Evolutionary conservation across 2,888 invertebrate genomes (phyloP), one percentile per base, ranked within the genome.

Genomic region (Heteromyza rotundicornis): DNA sequence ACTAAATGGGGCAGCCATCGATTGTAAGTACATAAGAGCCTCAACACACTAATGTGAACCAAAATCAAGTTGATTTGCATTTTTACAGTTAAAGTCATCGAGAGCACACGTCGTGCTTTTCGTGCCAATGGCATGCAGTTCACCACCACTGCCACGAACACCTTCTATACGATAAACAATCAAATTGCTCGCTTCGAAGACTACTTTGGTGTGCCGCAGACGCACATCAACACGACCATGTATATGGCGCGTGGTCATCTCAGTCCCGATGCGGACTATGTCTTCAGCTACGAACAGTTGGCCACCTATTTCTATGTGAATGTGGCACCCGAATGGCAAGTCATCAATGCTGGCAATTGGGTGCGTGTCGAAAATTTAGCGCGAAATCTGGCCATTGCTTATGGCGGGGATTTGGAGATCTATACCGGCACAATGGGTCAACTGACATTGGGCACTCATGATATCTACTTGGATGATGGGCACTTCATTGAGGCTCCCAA

Each of bases 241-340:
- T 85, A 74, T 71, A 67, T 86, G 59, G 76, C 85, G 1, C 75
- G 85, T 44, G 86, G 86, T 2, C 87, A 87, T 70, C 74, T 86
- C 55, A 76, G 86, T 2, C 86, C 86, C 7, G 84, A 84, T 72
- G 85, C 83, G 2, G 87, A 87, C 76, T 86, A 85, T 72, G 72
- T 85, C 47, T 82, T 84, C 63, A 79, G 81, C 5, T 79, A 83
- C 57, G 82, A 83, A 66, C 85, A 86, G 68, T 80, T 80, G 59
- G 76, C 84, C 1, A 86, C 86, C 1, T 86, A 85, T 70, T 86
- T 82, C 70, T 87, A 84, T 73, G 74, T 85, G 27, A 87, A 87
- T 68, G 80, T 77, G 1, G 82, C 81, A n/a, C 86, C 86, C 0
- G 85, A 86, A 69, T 87, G 85, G 85, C 84, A 84, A 71, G 70